Conservation (phyloP, 2,797 vertebrate species). For the Oreonectes daqikongensis region DNA sequence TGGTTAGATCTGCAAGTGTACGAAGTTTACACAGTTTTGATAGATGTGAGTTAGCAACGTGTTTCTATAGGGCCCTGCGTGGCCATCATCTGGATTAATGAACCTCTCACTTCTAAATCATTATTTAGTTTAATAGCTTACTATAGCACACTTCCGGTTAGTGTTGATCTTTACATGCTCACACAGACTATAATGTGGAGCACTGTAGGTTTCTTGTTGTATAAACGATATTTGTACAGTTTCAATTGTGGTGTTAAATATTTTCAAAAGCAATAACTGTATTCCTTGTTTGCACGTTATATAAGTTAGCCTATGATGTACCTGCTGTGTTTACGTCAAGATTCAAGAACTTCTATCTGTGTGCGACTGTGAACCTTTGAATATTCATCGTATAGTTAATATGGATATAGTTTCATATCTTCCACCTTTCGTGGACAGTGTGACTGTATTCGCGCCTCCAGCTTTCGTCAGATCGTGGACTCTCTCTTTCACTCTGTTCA, state of each 20-base stretch:
- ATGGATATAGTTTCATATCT: neutral
- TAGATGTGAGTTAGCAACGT: neutral
- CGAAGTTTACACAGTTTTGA: neutral
- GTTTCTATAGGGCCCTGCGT: slow-evolving; percentile 5
- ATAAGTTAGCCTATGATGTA: neutral
- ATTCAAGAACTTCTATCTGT: too few relatives aligned
- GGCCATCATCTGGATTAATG: neutral
- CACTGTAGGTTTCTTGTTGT: neutral
- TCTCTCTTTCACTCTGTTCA: neutral
- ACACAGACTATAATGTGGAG: neutral
- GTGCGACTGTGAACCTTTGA: neutral
- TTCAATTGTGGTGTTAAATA: too few relatives aligned
- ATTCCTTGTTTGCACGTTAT: too few relatives aligned
- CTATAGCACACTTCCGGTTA: neutral
- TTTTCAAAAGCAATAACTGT: too few relatives aligned
- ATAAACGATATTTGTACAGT: too few relatives aligned
- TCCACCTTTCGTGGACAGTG: neutral
- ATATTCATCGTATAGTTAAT: too few relatives aligned
- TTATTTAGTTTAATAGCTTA: neutral
- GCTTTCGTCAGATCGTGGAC: neutral
- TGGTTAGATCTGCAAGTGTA: slow-evolving; percentile 5
- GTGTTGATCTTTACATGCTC: neutral
- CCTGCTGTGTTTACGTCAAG: neutral
- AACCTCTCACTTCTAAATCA: too few relatives aligned
- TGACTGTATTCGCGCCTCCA: slow-evolving; percentile 13